These are phyloP conservation scores for Cygnus atratus DNA, from an alignment of 2,113 vertebrate genomes.

Conservation along the genomic window DNA sequence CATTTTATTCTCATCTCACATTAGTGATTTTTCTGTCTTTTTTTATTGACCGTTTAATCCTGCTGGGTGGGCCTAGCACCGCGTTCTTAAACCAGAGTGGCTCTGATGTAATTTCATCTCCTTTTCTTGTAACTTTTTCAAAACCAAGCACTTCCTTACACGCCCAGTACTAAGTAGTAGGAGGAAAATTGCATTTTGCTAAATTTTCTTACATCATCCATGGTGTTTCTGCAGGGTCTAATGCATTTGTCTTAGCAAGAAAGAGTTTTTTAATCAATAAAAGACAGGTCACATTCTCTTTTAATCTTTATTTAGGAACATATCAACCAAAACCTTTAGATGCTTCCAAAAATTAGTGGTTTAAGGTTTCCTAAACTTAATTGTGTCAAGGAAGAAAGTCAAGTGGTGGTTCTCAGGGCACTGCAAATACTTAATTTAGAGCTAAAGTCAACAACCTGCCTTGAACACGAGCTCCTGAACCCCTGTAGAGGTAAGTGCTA, in stretches of 20 bases:
- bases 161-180: background rate
- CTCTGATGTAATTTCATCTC: background rate
- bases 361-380: background rate
- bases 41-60: background rate
- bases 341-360: background rate
- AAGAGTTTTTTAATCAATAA: background rate
- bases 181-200: background rate
- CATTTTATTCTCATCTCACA: background rate
- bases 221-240: background rate
- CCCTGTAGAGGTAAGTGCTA: background rate
- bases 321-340: background rate
- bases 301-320: conserved; percentile 32
- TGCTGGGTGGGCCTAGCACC: background rate
- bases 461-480: background rate
- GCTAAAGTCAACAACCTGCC: background rate
- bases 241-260: background rate
- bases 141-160: background rate
- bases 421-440: background rate
- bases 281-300: background rate
- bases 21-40: background rate
- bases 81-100: background rate
- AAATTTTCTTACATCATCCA: background rate
- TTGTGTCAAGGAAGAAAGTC: background rate
- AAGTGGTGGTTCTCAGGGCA: background rate
- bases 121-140: background rate